A percentile compares a stretch with the other conserved stretches of the same genome.
Conservation (phyloP, 2,888 invertebrate genomes). For the Volucella bombylans region DNA sequence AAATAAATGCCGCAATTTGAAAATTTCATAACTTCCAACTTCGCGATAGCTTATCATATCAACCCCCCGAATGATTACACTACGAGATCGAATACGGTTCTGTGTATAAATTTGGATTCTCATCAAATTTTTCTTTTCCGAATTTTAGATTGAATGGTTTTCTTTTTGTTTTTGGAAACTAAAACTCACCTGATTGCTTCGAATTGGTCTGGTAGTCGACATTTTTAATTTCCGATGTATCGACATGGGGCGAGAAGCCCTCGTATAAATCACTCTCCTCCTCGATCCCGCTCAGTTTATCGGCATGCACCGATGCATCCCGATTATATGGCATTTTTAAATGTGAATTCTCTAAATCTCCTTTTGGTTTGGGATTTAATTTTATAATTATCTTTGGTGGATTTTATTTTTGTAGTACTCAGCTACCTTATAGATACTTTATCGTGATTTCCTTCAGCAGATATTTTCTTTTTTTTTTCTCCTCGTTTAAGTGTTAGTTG, state of each 20-base stretch:
- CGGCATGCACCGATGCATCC: constrained; percentile 83
- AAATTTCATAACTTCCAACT: neutral
- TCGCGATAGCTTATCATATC: neutral
- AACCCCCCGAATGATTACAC: neutral
- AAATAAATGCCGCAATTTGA: neutral
- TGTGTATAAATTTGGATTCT: neutral
- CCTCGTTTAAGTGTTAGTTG: constrained; percentile 36
- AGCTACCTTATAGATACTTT: constrained; percentile 37
- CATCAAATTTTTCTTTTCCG: no score
- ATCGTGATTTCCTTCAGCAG: constrained; percentile 36
- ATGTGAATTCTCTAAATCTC: constrained; percentile 37
- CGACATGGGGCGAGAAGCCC: constrained; percentile 91
- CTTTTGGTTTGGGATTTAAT: constrained; percentile 11
- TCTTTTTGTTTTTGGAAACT: neutral
- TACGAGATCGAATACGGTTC: neutral
- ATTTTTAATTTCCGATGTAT: constrained; percentile 88
- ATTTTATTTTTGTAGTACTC: constrained; percentile 52
- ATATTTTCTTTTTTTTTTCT: constrained; percentile 39
- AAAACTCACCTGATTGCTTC: constrained; percentile 80
- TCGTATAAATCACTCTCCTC: constrained; percentile 90
- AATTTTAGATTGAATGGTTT: neutral
- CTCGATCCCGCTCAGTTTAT: constrained; percentile 89
- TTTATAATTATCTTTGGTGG: constrained; percentile 67
- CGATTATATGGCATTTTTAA: constrained; percentile 82
- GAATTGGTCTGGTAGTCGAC: constrained; percentile 81